These are phyloP conservation scores for Trinorchestia longiramus DNA, from an alignment of 1,140 invertebrate genomes.

Conservation along the genomic window DNA sequence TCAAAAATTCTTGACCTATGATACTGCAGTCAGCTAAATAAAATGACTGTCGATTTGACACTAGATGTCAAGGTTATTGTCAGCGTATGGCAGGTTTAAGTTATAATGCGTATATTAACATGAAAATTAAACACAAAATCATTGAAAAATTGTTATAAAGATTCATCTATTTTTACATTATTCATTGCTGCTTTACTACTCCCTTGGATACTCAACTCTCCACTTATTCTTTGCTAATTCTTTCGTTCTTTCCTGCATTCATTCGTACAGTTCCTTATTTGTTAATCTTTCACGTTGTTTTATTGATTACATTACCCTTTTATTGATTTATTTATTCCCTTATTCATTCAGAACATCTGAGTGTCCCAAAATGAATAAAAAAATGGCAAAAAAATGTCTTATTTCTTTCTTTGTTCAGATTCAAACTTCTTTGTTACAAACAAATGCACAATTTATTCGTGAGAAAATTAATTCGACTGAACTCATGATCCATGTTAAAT, in stretches of 20 bases:
- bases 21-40: too few relatives aligned
- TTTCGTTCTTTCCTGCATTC: background rate
- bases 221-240: background rate
- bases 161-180: background rate
- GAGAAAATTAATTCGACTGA: background rate
- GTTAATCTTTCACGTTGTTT: background rate
- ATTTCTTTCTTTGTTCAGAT: background rate
- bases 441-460: background rate
- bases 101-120: too few relatives aligned
- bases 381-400: background rate
- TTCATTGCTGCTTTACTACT: background rate
- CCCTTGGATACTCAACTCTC: background rate
- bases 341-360: background rate
- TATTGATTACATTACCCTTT: background rate
- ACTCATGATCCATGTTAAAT: too few relatives aligned
- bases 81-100: too few relatives aligned
- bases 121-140: too few relatives aligned
- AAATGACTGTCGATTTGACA: too few relatives aligned
- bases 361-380: background rate
- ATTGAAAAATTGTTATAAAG: too few relatives aligned
- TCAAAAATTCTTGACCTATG: too few relatives aligned
- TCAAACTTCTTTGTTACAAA: background rate
- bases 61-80: too few relatives aligned
- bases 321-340: background rate
- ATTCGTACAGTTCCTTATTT: background rate